Base-by-base conservation (phyloP, 1,140 invertebrate genomes). In the Ridgeia piscesae region DNA sequence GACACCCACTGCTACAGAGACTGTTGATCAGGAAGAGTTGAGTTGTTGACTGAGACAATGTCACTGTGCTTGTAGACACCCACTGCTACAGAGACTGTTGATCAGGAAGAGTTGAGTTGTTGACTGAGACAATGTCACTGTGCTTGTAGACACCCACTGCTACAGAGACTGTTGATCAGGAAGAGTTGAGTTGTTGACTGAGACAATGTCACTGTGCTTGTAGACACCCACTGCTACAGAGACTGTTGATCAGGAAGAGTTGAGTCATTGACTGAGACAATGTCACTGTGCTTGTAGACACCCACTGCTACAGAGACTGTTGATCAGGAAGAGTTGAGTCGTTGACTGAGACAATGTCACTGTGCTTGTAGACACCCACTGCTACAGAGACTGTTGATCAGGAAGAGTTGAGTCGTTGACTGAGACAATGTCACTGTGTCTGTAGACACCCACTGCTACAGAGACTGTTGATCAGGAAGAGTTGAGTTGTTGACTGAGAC, bases 1-100 rank as follows among this genome's bases (percentile, higher is more conserved):
- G n/a, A n/a, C n/a, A 42, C 92, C 95, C n/a, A 95, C 95, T 93
- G 95, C 96, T 94, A 95, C 95, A 4, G 94, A 95, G 93, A 95
- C 95, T 33, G 97, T 99, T 77, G 97, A 97, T 0, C 97, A 98
- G 93, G 97, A 98, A 93, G 97, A 97, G 92, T 96, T 99, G 92
- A 97, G 98, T 0, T 94, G 96, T 31, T 97, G 97, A 48, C 95
- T 99, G 35, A 95, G 97, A 42, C 95, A 96, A 14, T 98, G 98
- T 95, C 95, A n/a, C n/a, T n/a, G n/a, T n/a, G n/a, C n/a, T n/a
- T n/a, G n/a, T n/a, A n/a, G n/a, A n/a, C n/a, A 42, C 92, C 95
- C n/a, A 95, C 95, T 93, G 95, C 96, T 94, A 95, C 95, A 4
- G 94, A 95, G 93, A 95, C 95, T 33, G 97, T 99, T 77, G 97